Evolutionary conservation across 2,888 invertebrate species (phyloP).

Genomic region (Cataglyphis altisquamis): DNA sequence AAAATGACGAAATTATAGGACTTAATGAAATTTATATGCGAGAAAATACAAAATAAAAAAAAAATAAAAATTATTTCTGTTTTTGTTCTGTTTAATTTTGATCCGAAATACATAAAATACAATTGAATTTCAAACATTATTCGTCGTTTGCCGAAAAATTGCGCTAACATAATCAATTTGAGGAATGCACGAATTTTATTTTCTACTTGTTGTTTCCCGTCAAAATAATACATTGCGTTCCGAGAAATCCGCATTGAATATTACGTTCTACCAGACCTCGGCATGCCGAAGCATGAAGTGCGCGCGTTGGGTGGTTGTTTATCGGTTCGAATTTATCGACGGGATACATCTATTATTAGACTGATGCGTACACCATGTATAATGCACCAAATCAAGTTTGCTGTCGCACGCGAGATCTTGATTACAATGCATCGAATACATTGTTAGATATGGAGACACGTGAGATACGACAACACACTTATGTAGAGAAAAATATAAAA

Average conservation of each 20-base stretch:
- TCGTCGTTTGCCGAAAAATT: neutral
- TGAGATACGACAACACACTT: neutral
- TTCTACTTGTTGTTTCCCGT: constrained; percentile 2
- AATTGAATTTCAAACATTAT: neutral
- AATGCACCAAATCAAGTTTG: constrained; percentile 24
- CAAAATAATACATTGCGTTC: neutral
- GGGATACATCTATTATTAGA: constrained; percentile 56
- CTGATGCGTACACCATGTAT: neutral
- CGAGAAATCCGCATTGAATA: constrained; percentile 9
- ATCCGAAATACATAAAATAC: neutral
- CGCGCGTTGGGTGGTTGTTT: constrained; percentile 48
- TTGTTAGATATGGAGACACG: neutral
- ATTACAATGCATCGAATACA: neutral
- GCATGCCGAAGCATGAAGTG: constrained; percentile 25
- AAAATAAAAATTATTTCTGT: neutral
- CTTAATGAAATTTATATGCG: neutral
- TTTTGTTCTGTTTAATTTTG: neutral
- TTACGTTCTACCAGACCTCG: neutral
- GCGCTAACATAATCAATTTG: neutral
- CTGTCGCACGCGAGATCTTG: constrained; percentile 1
- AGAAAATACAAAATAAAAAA: neutral
- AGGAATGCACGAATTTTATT: neutral
- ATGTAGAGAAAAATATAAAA: neutral
- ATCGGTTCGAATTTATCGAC: constrained; percentile 45
- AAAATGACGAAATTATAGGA: neutral